These are phyloP conservation scores for Oncorhynchus nerka DNA, from an alignment of 2,113 vertebrate species.

Conservation along the genomic window DNA sequence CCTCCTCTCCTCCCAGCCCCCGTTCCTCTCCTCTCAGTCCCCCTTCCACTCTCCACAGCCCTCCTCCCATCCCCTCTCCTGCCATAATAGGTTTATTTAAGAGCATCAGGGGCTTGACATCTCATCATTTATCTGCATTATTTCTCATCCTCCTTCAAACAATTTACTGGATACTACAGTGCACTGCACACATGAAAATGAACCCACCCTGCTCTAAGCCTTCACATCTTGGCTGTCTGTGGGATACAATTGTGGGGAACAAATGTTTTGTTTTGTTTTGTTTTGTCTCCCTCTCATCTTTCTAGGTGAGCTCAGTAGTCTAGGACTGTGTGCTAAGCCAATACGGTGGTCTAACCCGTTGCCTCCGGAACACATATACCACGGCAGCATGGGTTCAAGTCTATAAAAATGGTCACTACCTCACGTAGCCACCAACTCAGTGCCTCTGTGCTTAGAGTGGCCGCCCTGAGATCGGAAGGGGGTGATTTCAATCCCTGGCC, in stretches of 20 bases:
- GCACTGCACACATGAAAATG: constrained; percentile 3
- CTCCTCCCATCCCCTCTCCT: constrained; percentile 45
- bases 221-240: background rate
- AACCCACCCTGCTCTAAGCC: background rate
- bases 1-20: too few species aligned
- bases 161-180: constrained; percentile 86
- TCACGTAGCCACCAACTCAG: too few species aligned
- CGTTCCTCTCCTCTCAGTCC: background rate
- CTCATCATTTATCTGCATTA: constrained; percentile 93
- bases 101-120: constrained; percentile 86
- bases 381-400: too few species aligned
- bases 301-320: too few species aligned
- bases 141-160: constrained; percentile 85
- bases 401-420: too few species aligned
- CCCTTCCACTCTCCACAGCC: background rate
- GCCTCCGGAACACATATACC: too few species aligned
- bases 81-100: constrained; percentile 88
- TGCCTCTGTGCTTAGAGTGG: too few species aligned
- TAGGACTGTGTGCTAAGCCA: too few species aligned
- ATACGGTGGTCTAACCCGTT: too few species aligned
- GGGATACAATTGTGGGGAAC: background rate
- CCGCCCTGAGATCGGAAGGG: too few species aligned
- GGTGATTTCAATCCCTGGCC: too few species aligned
- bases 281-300: background rate
- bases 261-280: background rate